phyloP scores from a whole-genome alignment of 2,113 vertebrate species.

The Cyrtonyx montezumae region DNA sequence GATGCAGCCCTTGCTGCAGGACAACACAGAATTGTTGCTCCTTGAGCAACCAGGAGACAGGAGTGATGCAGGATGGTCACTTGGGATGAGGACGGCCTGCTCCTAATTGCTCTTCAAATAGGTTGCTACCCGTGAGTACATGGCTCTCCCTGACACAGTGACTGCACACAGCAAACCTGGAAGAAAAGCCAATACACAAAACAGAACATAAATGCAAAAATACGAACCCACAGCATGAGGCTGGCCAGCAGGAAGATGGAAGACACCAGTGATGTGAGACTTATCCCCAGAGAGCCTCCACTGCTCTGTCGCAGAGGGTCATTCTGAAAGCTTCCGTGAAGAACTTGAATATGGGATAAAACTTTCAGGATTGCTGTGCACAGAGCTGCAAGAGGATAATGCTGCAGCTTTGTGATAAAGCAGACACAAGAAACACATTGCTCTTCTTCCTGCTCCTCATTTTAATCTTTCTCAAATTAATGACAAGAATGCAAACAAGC shows the following conservation, averaged over 20 bases:
- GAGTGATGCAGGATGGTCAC: rapidly evolving
- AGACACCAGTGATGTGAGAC: neutral
- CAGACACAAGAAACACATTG: neutral
- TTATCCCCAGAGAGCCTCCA: neutral
- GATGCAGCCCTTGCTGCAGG: neutral
- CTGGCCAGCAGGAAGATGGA: neutral
- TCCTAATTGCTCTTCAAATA: neutral
- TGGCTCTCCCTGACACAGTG: neutral
- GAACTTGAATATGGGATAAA: neutral
- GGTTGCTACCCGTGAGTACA: neutral
- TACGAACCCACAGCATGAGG: rapidly evolving
- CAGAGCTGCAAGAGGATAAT: neutral
- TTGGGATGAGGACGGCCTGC: neutral
- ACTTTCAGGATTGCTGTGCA: neutral
- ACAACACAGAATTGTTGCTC: rapidly evolving
- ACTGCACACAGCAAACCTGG: neutral
- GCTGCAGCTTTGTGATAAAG: rapidly evolving
- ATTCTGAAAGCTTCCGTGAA: neutral
- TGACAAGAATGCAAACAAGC: conserved; percentile 18
- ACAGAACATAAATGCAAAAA: neutral
- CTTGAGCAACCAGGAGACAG: neutral
- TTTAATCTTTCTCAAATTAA: conserved; percentile 42
- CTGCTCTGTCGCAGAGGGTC: neutral
- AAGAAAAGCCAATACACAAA: neutral
- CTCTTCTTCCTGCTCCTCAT: neutral